Conservation (phyloP, 2,113 vertebrate species). For the Tachycineta bicolor region DNA sequence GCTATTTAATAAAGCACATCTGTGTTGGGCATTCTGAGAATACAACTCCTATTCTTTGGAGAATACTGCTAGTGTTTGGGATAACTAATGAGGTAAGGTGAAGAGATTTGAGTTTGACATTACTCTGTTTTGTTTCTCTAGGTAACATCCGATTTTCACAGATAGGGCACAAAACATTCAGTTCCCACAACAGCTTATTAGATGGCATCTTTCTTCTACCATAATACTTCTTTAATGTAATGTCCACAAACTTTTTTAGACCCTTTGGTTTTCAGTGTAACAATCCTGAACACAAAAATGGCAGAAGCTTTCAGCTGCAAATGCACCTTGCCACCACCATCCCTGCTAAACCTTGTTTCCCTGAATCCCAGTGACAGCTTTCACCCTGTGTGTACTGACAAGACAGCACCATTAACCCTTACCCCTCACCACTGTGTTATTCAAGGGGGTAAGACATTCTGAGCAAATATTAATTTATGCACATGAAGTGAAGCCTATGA, state of each 20-base stretch:
- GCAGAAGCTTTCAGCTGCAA: background rate
- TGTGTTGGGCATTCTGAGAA: background rate
- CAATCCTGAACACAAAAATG: background rate
- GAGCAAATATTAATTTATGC: conserved; percentile 14
- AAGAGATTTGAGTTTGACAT: background rate
- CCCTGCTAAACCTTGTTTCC: background rate
- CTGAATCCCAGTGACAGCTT: background rate
- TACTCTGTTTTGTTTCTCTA: background rate
- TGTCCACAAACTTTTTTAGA: background rate
- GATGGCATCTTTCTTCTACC: background rate
- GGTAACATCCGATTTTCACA: background rate
- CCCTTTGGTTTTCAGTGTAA: background rate
- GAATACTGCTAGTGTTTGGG: background rate
- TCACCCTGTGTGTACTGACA: background rate
- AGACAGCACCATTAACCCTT: background rate
- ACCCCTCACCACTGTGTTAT: background rate
- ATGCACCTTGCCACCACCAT: background rate
- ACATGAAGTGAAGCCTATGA: background rate
- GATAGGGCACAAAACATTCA: background rate
- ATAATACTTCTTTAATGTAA: background rate
- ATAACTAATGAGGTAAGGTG: background rate
- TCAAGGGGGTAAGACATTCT: background rate
- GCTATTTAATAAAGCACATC: background rate
- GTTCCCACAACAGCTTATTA: background rate
- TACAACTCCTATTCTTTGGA: background rate